These are phyloP conservation scores for Sinelater perroti DNA, from an alignment of 2,888 invertebrate genomes.

Conservation along the genomic window DNA sequence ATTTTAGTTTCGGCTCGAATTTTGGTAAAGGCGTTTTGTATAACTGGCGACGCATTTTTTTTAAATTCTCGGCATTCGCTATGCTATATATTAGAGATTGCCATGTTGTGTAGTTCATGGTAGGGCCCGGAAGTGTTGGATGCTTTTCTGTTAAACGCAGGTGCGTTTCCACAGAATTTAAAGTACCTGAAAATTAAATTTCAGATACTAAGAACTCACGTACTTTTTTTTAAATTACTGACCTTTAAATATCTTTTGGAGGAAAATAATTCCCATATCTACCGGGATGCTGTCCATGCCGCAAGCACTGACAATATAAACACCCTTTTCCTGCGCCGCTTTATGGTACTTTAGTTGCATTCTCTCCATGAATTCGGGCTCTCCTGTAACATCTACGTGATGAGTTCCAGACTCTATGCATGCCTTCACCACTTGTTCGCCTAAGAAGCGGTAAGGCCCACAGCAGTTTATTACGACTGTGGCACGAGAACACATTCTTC, in stretches of 20 bases:
- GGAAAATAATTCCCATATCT: conserved; percentile 85
- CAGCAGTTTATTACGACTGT: conserved; percentile 90
- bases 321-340: conserved; percentile 78
- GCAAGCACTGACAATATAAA: conserved; percentile 89
- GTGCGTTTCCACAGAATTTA: conserved; percentile 83
- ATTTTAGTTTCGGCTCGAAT: conserved; percentile 68
- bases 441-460: conserved; percentile 89
- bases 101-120: conserved; percentile 87
- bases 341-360: conserved; percentile 79
- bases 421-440: conserved; percentile 89
- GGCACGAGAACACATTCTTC: conserved; percentile 81
- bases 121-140: conserved; percentile 59
- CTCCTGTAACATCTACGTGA: conserved; percentile 94
- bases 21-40: conserved; percentile 71
- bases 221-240: not conserved
- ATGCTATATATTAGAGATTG: conserved; percentile 85
- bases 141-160: conserved; percentile 60
- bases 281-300: conserved; percentile 95
- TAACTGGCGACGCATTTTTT: conserved; percentile 71
- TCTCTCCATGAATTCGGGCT: conserved; percentile 71
- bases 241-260: conserved; percentile 81
- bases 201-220: not conserved
- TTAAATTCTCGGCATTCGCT: conserved; percentile 70
- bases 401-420: conserved; percentile 80
- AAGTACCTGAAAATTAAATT: conserved; percentile 62